Base-by-base conservation (phyloP, 2,113 vertebrate genomes). In the Cyanoramphus novaezelandiae region DNA sequence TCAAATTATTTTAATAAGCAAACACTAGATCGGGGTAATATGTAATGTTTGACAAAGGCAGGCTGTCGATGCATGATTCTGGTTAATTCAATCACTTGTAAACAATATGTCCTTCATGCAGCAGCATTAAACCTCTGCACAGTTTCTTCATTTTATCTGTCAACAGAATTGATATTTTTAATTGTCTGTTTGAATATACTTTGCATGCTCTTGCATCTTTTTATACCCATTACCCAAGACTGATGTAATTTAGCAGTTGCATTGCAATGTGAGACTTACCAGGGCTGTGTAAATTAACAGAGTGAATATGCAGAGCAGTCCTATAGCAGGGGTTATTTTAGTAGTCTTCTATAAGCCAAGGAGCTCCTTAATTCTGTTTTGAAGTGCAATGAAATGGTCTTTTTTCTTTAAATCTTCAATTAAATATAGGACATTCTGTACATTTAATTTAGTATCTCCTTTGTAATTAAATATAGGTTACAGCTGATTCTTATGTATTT, bases 251-350 rank as follows among this genome's bases (percentile, higher is more conserved):
- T 92, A 97, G 94, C 81, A 76, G 69, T 71, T 92, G 80, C 64
- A 39, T 93, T 82, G 87, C 86, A 84, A 80, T 89, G 87, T 13
- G 57, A 97, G 88, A 60, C 86, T 95, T 78, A 94, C 90, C 76
- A 70, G 60, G 68, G 85, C 72, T 96, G 52, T 96, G 95, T 62
- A 96, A 98, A 98, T 97, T 97, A 97, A 96, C 93, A 97, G 93
- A 93, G 86, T 19, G 77, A 97, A 91, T 97, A 97, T 97, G 97
- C 92, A 97, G 97, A 98, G 93, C 90, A 96, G 92, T 78, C 57
- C 91, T 77, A 46, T 83, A 96, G 94, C 90, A 92, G 88, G 60
- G 97, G 97, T 98, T 98, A 97, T 94, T 97, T 97, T 94, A 98
- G 92, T 95, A 95, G 97, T 96, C 85, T 93, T 96, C 55, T 57